phyloP scores from a whole-genome alignment of 2,888 invertebrate genomes.

The Smittia aterrima region DNA sequence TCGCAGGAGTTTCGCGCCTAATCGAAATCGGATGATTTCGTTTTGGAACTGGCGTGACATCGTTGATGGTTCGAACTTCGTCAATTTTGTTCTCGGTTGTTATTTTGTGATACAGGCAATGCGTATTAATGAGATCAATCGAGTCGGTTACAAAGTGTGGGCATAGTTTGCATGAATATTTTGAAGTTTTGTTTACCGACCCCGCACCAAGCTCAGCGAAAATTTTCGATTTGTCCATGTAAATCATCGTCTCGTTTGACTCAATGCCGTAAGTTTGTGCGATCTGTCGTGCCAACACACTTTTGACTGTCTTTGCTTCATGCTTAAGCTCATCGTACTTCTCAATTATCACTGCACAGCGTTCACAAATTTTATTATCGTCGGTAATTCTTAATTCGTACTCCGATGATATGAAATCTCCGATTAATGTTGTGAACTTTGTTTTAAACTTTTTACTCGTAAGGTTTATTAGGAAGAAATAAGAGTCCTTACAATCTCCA shows the following conservation, averaged over 20 bases:
- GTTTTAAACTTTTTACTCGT: constrained; percentile 34
- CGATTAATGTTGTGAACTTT: neutral
- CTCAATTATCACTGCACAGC: constrained; percentile 8
- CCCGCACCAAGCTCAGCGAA: neutral
- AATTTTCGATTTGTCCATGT: constrained; percentile 27
- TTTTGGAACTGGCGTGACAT: neutral
- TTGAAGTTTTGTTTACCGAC: neutral
- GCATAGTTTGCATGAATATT: constrained; percentile 26
- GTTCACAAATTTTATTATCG: neutral
- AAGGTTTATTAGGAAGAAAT: neutral
- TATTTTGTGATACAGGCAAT: constrained; percentile 27
- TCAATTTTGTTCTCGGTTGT: neutral
- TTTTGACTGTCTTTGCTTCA: constrained; percentile 10
- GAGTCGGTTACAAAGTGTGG: neutral
- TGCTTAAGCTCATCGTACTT: constrained; percentile 32
- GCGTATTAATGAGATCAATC: constrained; percentile 26
- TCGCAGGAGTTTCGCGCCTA: neutral
- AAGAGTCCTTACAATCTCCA: neutral
- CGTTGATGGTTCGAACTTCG: neutral
- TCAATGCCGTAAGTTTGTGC: constrained; percentile 15
- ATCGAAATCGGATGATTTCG: neutral
- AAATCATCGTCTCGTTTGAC: neutral
- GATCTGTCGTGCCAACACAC: constrained; percentile 10
- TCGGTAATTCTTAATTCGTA: constrained; percentile 15
- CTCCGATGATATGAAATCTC: constrained; percentile 26